phyloP scores from a whole-genome alignment of 2,797 vertebrate species.

The Chiroxiphia lanceolata region DNA sequence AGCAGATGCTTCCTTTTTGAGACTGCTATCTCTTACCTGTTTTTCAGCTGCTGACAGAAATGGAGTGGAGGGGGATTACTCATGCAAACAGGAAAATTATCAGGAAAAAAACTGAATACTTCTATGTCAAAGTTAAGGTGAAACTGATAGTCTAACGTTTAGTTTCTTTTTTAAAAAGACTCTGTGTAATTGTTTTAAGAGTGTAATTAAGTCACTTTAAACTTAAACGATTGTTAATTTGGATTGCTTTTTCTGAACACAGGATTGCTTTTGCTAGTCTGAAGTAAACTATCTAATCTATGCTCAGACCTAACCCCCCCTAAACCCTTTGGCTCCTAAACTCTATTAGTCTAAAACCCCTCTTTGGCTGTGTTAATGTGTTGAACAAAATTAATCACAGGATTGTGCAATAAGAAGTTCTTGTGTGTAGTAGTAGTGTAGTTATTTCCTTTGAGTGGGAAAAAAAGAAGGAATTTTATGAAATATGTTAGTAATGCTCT shows the following conservation, averaged over 20 bases:
- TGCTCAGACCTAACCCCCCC: rapidly evolving
- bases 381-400: neutral
- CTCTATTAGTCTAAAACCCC: rapidly evolving
- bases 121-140: neutral
- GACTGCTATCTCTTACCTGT: neutral
- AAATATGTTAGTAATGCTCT: neutral
- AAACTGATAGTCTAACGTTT: neutral
- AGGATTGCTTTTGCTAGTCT: neutral
- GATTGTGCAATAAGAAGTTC: neutral
- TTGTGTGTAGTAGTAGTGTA: neutral
- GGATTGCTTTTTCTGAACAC: neutral
- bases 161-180: rapidly evolving
- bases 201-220: neutral
- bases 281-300: neutral
- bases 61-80: neutral
- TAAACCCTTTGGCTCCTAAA: neutral
- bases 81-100: neutral
- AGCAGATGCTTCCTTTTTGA: neutral
- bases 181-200: neutral
- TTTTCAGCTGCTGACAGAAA: neutral
- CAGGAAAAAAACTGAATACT: neutral
- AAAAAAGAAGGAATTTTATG: neutral
- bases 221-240: neutral
- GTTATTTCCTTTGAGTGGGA: neutral
- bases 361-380: neutral